These are phyloP conservation scores for Ceratoteleas bidentatus DNA, from an alignment of 1,140 invertebrate genomes.

Conservation along the genomic window DNA sequence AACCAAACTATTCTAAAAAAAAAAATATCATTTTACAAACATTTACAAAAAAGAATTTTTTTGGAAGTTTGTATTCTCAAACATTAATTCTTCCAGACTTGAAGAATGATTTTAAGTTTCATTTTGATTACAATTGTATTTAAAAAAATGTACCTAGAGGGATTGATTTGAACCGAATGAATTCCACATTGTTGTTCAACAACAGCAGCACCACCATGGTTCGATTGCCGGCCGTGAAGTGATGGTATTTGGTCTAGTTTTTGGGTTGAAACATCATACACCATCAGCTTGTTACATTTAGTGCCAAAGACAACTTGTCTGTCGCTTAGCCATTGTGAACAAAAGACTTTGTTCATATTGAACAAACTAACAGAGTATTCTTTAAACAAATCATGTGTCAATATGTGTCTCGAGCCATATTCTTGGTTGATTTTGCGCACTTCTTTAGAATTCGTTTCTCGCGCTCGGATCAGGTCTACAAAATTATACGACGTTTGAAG, in stretches of 20 bases:
- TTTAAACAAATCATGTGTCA: constrained; percentile 93
- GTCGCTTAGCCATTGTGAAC: constrained; percentile 97
- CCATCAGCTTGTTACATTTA: constrained; percentile 95
- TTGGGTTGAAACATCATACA: constrained; percentile 78
- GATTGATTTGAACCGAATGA: constrained; percentile 96
- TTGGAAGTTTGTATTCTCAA: too few species aligned
- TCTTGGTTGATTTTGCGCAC: constrained; percentile 88
- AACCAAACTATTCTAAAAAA: too few species aligned
- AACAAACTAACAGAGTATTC: constrained; percentile 91
- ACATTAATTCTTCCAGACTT: too few species aligned
- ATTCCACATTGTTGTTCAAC: constrained; percentile 92
- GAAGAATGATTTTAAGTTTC: background rate
- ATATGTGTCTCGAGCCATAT: constrained; percentile 91
- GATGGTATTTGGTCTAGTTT: constrained; percentile 92
- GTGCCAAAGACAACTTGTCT: constrained; percentile 97
- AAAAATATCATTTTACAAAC: too few species aligned
- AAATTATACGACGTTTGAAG: constrained; percentile 92
- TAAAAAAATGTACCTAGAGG: constrained; percentile 83
- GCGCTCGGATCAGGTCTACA: constrained; percentile 89
- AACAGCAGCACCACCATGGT: constrained; percentile 80
- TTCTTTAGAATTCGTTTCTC: constrained; percentile 88
- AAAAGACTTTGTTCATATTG: constrained; percentile 97
- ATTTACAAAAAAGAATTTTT: constrained; percentile 1
- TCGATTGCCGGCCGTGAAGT: constrained; percentile 84
- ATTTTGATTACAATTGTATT: background rate